Conservation (phyloP, 2,113 vertebrate genomes). For the Petroica traversi region DNA sequence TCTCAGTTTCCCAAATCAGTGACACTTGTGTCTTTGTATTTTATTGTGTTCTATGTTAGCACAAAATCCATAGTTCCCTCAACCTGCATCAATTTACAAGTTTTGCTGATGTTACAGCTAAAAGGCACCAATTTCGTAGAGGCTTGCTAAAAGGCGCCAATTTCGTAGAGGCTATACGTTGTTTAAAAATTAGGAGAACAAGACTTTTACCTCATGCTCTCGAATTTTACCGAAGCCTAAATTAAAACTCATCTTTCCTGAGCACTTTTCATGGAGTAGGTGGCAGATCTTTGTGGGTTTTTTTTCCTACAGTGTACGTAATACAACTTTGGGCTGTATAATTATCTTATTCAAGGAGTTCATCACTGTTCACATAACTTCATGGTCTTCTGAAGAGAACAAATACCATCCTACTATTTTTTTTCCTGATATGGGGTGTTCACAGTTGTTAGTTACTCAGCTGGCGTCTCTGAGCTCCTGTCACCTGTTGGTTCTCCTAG, state of each 20-base stretch:
- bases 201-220: background rate
- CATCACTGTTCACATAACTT: background rate
- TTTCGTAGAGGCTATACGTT: background rate
- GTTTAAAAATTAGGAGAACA: background rate
- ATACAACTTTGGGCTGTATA: background rate
- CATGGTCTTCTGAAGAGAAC: background rate
- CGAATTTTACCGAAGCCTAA: background rate
- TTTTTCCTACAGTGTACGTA: background rate
- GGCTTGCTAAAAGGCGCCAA: background rate
- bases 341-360: background rate
- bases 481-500: background rate
- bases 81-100: accelerated
- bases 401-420: accelerated
- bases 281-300: background rate
- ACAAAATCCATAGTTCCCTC: background rate
- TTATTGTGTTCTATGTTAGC: background rate
- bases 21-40: background rate
- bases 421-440: background rate
- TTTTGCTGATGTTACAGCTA: background rate
- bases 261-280: background rate
- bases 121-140: background rate
- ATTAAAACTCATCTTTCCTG: background rate
- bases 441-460: accelerated
- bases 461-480: background rate
- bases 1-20: background rate